A percentile compares a stretch with the other conserved stretches of the same genome.
phyloP scores from a whole-genome alignment of 2,113 vertebrate genomes.

The Synchiropus splendidus region DNA sequence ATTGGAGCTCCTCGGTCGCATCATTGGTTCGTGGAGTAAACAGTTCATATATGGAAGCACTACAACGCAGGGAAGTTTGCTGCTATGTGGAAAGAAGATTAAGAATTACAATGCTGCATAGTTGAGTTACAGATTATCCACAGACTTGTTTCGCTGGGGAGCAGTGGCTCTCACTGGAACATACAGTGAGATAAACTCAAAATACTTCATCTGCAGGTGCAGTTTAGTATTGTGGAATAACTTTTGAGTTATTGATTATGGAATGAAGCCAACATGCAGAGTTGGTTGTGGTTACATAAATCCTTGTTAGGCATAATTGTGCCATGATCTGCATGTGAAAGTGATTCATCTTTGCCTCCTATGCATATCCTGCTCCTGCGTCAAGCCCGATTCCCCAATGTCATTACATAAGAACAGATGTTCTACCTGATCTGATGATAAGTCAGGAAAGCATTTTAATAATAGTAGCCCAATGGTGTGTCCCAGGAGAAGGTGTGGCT shows the following conservation, averaged over 20 bases:
- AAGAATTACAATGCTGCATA: too few relatives aligned
- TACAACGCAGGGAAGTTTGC: too few relatives aligned
- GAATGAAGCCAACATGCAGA: not conserved
- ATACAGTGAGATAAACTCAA: too few relatives aligned
- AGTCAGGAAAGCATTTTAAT: not conserved
- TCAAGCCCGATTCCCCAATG: not conserved
- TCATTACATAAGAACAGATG: not conserved
- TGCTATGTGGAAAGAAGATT: too few relatives aligned
- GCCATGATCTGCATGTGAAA: constrained; percentile 3
- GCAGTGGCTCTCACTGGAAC: too few relatives aligned
- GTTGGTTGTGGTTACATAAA: not conserved
- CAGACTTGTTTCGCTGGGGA: too few relatives aligned
- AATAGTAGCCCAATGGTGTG: not conserved
- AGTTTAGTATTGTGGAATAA: too few relatives aligned
- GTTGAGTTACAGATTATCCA: too few relatives aligned
- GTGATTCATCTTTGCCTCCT: constrained; percentile 7
- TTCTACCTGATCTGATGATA: not conserved
- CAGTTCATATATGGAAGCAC: too few relatives aligned
- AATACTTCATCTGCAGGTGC: too few relatives aligned
- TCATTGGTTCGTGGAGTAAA: too few relatives aligned
- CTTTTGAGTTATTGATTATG: constrained; percentile 9
- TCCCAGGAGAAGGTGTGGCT: constrained; percentile 92
- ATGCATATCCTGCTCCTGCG: not conserved
- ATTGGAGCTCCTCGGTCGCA: too few relatives aligned
- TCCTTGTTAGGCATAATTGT: constrained; percentile 2